A percentile compares a stretch with the other conserved stretches of the same genome.
Evolutionary conservation across 2,797 vertebrate species (phyloP).

Genomic region (Harpagifer antarcticus): DNA sequence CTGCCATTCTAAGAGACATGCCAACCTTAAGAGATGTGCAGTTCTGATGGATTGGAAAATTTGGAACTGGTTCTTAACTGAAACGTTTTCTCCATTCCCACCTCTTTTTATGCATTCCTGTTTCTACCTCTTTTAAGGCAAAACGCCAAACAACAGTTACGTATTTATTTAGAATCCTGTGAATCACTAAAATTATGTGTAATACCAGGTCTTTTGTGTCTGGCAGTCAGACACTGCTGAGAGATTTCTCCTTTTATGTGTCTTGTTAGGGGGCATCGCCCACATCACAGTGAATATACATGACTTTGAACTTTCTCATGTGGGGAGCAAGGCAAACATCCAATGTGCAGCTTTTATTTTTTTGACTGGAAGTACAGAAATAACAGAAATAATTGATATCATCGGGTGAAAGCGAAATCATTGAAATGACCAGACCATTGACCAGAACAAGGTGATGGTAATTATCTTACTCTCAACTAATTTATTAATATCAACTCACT

Average conservation of each 20-base stretch:
- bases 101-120: neutral
- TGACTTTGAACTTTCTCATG: neutral
- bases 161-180: neutral
- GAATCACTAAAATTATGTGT: neutral
- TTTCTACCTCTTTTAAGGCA: neutral
- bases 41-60: too few species aligned
- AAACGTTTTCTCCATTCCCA: too few species aligned
- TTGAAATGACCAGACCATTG: too few species aligned
- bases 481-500: neutral
- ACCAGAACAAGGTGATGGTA: neutral
- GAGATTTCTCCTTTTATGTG: slow-evolving; percentile 6
- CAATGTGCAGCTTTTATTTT: neutral
- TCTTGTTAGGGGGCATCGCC: neutral
- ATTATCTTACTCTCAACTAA: neutral
- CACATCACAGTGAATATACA: neutral
- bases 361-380: neutral
- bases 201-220: neutral
- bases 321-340: neutral
- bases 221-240: neutral
- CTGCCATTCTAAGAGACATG: too few species aligned
- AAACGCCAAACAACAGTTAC: neutral
- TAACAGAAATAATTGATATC: neutral
- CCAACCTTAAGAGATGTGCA: too few species aligned
- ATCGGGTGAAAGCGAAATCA: neutral
- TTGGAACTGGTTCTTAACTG: too few species aligned